Evolutionary conservation across 2,797 vertebrate species (phyloP).

Genomic region (Manis javanica): DNA sequence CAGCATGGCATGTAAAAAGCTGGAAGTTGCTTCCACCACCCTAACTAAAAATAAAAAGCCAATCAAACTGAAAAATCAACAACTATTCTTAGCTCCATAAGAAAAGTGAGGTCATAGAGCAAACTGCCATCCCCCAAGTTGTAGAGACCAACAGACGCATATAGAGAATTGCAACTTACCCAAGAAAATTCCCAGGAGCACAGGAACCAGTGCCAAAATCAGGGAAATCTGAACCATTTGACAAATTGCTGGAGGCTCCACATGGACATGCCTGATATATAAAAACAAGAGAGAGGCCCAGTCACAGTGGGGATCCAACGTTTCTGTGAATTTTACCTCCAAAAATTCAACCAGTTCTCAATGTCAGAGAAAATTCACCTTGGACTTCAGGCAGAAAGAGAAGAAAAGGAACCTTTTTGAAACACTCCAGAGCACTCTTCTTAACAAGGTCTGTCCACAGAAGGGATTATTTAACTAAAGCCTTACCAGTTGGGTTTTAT

Average conservation of each 20-base stretch:
- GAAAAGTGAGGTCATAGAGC: neutral
- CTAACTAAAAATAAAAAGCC: neutral
- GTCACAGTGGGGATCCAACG: neutral
- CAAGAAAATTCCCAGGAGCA: neutral
- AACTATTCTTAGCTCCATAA: neutral
- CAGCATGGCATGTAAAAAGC: neutral
- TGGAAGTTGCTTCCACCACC: neutral
- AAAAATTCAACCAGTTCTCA: neutral
- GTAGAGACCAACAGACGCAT: neutral
- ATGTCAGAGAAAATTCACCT: neutral
- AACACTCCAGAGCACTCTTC: neutral
- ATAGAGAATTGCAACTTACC: neutral
- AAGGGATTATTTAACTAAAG: neutral
- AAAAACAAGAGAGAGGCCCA: neutral
- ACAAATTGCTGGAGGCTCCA: neutral
- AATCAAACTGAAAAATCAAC: neutral
- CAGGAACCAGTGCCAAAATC: neutral
- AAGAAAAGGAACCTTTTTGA: neutral
- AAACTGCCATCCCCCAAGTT: neutral
- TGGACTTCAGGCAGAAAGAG: neutral
- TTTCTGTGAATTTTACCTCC: neutral
- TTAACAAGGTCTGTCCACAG: neutral
- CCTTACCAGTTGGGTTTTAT: neutral
- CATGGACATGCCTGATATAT: neutral
- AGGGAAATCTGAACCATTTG: neutral